Conservation (phyloP, 35 echinoderm and acorn worm species). For the Amphiura filiformis region DNA sequence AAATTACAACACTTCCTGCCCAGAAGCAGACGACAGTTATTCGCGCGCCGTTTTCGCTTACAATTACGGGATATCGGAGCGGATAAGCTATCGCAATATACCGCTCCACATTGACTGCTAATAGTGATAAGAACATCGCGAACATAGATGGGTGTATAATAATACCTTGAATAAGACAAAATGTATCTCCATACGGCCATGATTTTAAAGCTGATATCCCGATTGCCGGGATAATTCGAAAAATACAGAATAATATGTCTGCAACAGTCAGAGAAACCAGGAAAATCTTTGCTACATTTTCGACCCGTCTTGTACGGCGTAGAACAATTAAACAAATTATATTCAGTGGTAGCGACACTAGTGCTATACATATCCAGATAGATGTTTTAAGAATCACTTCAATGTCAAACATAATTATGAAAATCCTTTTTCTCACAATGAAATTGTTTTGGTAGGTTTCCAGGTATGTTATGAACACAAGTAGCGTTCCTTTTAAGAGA, state of each 20-base stretch:
- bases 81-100: conserved; percentile 6
- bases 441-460: too few relatives aligned
- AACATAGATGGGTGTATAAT: neutral
- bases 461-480: too few relatives aligned
- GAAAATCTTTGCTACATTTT: conserved; percentile 5
- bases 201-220: neutral
- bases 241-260: conserved; percentile 2
- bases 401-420: too few relatives aligned
- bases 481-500: too few relatives aligned
- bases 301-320: neutral
- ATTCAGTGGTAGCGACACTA: neutral
- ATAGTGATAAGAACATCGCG: neutral
- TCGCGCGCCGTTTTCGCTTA: neutral
- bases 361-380: neutral
- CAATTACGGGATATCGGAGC: neutral
- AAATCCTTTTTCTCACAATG: too few relatives aligned
- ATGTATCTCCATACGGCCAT: neutral
- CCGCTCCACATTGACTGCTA: conserved; percentile 17
- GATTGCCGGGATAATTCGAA: neutral
- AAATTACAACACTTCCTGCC: neutral
- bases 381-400: too few relatives aligned
- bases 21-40: conserved; percentile 11
- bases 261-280: conserved; percentile 10
- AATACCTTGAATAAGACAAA: conserved; percentile 2
- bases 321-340: conserved; percentile 13